Evolutionary conservation across 2,888 invertebrate genomes (phyloP).

Genomic region (Amiota minor): DNA sequence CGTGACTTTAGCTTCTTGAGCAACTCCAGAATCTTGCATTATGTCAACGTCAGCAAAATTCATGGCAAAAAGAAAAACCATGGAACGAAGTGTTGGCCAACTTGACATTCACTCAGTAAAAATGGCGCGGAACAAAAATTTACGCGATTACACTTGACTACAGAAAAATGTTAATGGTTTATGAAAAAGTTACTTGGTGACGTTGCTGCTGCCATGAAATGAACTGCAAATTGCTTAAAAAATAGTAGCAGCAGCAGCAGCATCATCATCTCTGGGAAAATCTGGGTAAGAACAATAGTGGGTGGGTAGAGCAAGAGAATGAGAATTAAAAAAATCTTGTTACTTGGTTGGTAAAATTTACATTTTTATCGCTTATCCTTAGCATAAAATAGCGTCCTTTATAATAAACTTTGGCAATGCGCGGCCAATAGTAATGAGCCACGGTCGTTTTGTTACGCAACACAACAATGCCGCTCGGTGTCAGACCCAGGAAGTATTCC

Average conservation of each 20-base stretch:
- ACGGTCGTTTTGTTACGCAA: constrained; percentile 96
- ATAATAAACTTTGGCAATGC: constrained; percentile 96
- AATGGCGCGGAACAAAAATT: constrained; percentile 15
- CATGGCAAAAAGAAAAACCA: background rate
- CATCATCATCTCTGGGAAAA: background rate
- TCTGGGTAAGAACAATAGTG: background rate
- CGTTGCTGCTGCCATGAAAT: background rate
- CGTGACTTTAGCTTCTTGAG: background rate
- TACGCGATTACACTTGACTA: constrained; percentile 5
- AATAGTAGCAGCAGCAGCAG: background rate
- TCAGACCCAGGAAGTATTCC: constrained; percentile 95
- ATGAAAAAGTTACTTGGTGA: background rate
- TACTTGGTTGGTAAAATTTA: constrained; percentile 75
- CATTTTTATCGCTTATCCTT: constrained; percentile 95
- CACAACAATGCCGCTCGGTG: constrained; percentile 95
- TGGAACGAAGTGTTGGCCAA: too few relatives aligned
- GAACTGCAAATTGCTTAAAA: constrained; percentile 19
- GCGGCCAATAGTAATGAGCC: constrained; percentile 98
- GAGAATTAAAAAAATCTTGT: constrained; percentile 8
- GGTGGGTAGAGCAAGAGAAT: background rate
- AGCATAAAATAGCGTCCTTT: constrained; percentile 98
- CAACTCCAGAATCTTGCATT: constrained; percentile 7
- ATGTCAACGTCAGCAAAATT: background rate
- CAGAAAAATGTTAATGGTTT: constrained; percentile 19
- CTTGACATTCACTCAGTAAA: background rate